Percentiles rank a stretch among this genome's conserved stretches.
Conservation (phyloP, 2,113 vertebrate genomes). For the Plotosus lineatus region DNA sequence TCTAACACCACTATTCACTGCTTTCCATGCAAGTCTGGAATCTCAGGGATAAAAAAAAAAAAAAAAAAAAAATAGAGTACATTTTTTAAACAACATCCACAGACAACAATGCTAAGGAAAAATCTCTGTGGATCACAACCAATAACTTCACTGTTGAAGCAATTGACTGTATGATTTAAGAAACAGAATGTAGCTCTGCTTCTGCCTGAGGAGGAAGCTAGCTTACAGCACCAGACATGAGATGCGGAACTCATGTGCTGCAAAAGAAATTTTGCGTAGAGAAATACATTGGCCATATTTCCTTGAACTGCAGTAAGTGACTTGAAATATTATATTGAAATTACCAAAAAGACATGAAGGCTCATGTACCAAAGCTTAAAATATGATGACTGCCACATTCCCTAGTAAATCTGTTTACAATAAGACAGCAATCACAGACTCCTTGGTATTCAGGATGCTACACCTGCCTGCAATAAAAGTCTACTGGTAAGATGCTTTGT, state of each 20-base stretch:
- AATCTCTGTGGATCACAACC: conserved; percentile 47
- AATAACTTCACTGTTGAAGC: conserved; percentile 42
- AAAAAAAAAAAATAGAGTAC: conserved; percentile 29
- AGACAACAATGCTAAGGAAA: conserved; percentile 24
- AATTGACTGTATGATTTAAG: conserved; percentile 52
- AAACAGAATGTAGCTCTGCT: conserved; percentile 40
- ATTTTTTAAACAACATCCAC: conserved; percentile 31
- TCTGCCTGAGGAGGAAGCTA: conserved; percentile 34
- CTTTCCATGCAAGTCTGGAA: not conserved
- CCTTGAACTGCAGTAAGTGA: conserved; percentile 17
- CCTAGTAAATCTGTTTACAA: conserved; percentile 39
- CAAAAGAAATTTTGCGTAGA: not conserved
- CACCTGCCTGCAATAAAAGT: conserved; percentile 33
- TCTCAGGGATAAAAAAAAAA: conserved; percentile 6
- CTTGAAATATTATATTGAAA: not conserved
- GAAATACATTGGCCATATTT: conserved; percentile 10
- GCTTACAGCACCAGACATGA: conserved; percentile 35
- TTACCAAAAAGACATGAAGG: not conserved
- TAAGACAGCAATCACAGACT: conserved; percentile 21
- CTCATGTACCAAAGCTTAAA: conserved; percentile 6
- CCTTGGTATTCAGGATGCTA: conserved; percentile 1
- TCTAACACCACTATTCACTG: conserved; percentile 25
- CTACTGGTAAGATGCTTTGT: not conserved
- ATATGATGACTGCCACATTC: conserved; percentile 17
- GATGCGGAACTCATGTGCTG: conserved; percentile 26